These are phyloP conservation scores for Lissocephala sabroskyi DNA, from an alignment of 2,888 invertebrate species.

Conservation along the genomic window DNA sequence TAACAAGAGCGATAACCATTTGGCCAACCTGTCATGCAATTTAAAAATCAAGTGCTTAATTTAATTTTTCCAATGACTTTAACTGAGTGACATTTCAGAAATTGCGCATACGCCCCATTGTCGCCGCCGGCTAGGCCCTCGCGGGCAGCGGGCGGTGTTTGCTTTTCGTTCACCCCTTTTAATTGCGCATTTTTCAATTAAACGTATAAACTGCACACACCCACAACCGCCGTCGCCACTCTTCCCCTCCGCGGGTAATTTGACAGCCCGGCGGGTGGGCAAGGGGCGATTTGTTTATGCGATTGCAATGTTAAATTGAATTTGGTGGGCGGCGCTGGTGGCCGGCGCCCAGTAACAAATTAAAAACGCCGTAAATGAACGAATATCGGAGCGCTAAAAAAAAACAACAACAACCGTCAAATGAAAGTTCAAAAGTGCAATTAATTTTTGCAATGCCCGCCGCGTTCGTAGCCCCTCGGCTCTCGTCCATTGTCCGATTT, in stretches of 20 bases:
- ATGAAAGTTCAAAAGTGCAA: slow-evolving; percentile 41
- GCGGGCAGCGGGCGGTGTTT: slow-evolving; percentile 6
- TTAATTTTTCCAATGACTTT: slow-evolving; percentile 46
- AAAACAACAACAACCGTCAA: slow-evolving; percentile 4
- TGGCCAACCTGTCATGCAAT: too few species aligned
- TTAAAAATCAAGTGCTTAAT: slow-evolving; percentile 45
- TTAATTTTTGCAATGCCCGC: slow-evolving; percentile 33
- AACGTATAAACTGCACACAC: slow-evolving; percentile 28
- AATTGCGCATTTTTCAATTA: slow-evolving; percentile 58
- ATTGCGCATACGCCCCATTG: slow-evolving; percentile 45
- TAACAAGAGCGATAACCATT: too few species aligned
- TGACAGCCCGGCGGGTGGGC: slow-evolving; percentile 1
- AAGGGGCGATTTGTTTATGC: slow-evolving; percentile 45
- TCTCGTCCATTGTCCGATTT: too few species aligned
- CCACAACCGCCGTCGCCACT: too few species aligned
- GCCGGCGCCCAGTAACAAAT: too few species aligned
- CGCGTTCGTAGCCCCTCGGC: too few species aligned
- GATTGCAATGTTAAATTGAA: slow-evolving; percentile 56
- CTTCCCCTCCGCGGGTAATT: slow-evolving; percentile 13
- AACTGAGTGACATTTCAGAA: slow-evolving; percentile 11
- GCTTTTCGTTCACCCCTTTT: too few species aligned
- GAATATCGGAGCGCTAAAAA: slow-evolving; percentile 1
- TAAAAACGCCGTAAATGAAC: slow-evolving; percentile 18
- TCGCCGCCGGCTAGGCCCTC: neutral
- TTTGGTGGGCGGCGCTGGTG: slow-evolving; percentile 34